Percentiles rank a stretch among this genome's conserved stretches.
phyloP scores from a whole-genome alignment of 2,797 vertebrate species.

The Micromesistius poutassou region DNA sequence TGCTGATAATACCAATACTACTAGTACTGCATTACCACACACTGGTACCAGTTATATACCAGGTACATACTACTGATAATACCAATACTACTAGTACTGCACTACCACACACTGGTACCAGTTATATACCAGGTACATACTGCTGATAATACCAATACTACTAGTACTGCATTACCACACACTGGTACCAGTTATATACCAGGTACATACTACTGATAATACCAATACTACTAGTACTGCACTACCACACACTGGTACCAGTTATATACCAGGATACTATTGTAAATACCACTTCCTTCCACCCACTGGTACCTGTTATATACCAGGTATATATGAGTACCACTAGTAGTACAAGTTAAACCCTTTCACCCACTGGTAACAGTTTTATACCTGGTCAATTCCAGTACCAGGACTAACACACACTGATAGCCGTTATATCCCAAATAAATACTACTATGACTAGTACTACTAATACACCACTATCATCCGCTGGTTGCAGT shows the following conservation, averaged over 20 bases:
- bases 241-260: slow-evolving; percentile 90
- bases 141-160: slow-evolving; percentile 38
- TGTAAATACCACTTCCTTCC: slow-evolving; percentile 74
- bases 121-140: slow-evolving; percentile 82
- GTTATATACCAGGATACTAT: slow-evolving; percentile 27
- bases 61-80: slow-evolving; percentile 52
- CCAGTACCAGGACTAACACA: slow-evolving; percentile 89
- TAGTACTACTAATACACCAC: neutral
- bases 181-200: slow-evolving; percentile 89
- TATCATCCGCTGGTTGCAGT: no score
- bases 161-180: slow-evolving; percentile 90
- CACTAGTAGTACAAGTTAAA: slow-evolving; percentile 54
- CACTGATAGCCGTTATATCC: slow-evolving; percentile 89
- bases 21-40: slow-evolving; percentile 75
- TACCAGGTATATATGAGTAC: slow-evolving; percentile 78
- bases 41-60: slow-evolving; percentile 82
- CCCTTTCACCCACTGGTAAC: slow-evolving; percentile 68
- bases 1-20: neutral
- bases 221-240: slow-evolving; percentile 74
- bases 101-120: slow-evolving; percentile 78
- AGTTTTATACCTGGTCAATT: slow-evolving; percentile 82
- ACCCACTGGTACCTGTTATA: slow-evolving; percentile 90
- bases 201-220: slow-evolving; percentile 72
- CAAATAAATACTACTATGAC: slow-evolving; percentile 74
- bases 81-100: slow-evolving; percentile 36